Percentiles rank a stretch among this genome's conserved stretches.
These are phyloP conservation scores for Lamproptera curius DNA, from an alignment of 2,888 invertebrate species.

Conservation along the genomic window DNA sequence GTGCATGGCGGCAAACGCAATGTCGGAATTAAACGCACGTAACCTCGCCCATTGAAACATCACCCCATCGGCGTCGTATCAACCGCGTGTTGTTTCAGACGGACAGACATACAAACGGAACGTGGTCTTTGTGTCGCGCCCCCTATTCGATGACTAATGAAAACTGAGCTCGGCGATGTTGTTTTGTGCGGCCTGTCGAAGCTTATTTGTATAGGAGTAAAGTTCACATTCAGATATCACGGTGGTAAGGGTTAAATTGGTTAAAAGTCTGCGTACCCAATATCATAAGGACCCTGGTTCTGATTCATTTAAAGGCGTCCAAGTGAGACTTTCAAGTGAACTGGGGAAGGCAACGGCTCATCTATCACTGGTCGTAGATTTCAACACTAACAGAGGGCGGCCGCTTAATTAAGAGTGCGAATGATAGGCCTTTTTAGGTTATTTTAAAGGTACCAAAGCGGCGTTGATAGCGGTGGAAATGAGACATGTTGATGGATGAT, in stretches of 20 bases:
- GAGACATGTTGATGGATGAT: constrained; percentile 37
- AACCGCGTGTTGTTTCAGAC: constrained; percentile 64
- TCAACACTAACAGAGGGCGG: constrained; percentile 43
- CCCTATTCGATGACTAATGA: constrained; percentile 59
- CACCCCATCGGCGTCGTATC: constrained; percentile 56
- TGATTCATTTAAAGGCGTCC: constrained; percentile 23
- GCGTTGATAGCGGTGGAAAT: constrained; percentile 40
- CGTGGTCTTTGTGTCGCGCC: constrained; percentile 49
- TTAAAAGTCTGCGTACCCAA: constrained; percentile 34
- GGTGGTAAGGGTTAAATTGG: constrained; percentile 15
- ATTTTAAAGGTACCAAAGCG: constrained; percentile 46
- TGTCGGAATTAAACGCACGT: constrained; percentile 50
- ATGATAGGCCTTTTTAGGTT: constrained; percentile 56
- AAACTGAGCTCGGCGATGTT: constrained; percentile 37
- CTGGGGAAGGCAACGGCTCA: constrained; percentile 34
- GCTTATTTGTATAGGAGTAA: constrained; percentile 23
- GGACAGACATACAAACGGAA: constrained; percentile 60
- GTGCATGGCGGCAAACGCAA: constrained; percentile 30
- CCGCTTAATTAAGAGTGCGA: constrained; percentile 69
- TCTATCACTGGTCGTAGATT: constrained; percentile 52
- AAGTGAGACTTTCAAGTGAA: constrained; percentile 8
- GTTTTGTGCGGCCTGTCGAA: not conserved
- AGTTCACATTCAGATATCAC: constrained; percentile 26
- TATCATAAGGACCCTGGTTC: constrained; percentile 42
- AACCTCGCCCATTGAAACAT: constrained; percentile 36